Base-by-base conservation (phyloP, 2,113 vertebrate species). In the Neopipo cinnamomea region DNA sequence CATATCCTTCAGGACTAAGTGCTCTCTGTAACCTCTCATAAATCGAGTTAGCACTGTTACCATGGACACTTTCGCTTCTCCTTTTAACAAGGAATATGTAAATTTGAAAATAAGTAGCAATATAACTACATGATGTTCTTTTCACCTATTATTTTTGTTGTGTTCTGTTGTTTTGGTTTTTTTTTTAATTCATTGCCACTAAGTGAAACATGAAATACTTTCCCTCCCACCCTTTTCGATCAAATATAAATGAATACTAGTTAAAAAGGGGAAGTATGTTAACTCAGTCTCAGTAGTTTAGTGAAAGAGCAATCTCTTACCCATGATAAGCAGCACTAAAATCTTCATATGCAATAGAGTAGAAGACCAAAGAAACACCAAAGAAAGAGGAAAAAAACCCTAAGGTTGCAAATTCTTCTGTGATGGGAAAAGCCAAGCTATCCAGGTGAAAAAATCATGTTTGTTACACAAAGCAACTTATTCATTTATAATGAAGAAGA, bases 401-500 rank as follows among this genome's bases (percentile, higher is more conserved):
- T 59, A 31, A 78, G 17, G 6, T 6, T 71, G 33, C 18, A 95
- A 65, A 83, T 35, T 62, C 31, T 39, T 56, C 39, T 81, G 24
- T 58, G 42, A 70, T 55, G 70, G 59, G 27, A 84, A 61, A 95
- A 87, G 17, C 11, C 24, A 85, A 61, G n/a, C 12, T 77, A 95
- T 78, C n/a, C 37, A 83, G 65, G 65, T 53, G 89, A 91, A 44
- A 76, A 94, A 61, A 31, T n/a, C 25, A 14, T 31, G 27, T 78
- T 89, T 50, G 55, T 47, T 75, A 37, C 50, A 74, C 62, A 68
- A 87, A 91, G 6, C 14, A 91, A 79, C 53, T 58, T 80, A 74
- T 31, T 77, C 37, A 93, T 76, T 91, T 89, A 68, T 89, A 97
- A 97, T 91, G 71, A 97, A 90, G 41, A 91, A 50, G 53, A 85